phyloP scores from a whole-genome alignment of 2,888 invertebrate species.

The Lasioglossum vierecki region DNA sequence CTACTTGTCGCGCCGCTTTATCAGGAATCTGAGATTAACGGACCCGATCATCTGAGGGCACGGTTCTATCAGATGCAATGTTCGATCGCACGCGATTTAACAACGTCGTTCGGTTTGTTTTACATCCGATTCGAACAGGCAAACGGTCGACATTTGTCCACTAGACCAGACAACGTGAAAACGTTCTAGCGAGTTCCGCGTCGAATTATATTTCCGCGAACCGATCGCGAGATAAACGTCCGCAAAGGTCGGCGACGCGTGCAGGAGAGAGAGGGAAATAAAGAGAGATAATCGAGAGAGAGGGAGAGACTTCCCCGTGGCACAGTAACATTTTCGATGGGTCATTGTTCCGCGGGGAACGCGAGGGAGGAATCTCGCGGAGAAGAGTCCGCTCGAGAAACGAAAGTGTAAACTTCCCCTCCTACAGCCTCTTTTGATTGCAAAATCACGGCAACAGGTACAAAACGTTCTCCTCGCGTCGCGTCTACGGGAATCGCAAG shows the following conservation, averaged over 20 bases:
- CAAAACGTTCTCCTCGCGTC: background rate
- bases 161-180: background rate
- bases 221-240: background rate
- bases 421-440: constrained; percentile 39
- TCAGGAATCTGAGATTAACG: background rate
- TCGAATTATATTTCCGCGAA: background rate
- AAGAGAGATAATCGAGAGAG: background rate
- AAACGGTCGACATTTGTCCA: background rate
- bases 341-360: constrained; percentile 1
- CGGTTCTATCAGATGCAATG: background rate
- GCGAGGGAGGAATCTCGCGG: background rate
- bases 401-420: constrained; percentile 14
- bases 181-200: background rate
- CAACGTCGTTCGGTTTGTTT: background rate
- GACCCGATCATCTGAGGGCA: background rate
- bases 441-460: constrained; percentile 65
- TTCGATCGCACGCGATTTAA: background rate
- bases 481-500: constrained; percentile 24
- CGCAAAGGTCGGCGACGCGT: constrained; percentile 13
- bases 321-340: constrained; percentile 55
- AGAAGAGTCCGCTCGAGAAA: constrained; percentile 16
- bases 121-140: background rate
- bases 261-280: background rate
- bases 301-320: constrained; percentile 29
- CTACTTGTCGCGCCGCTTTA: background rate